Base-by-base conservation (phyloP, 2,797 vertebrate species). In the Coregonus sp. region DNA sequence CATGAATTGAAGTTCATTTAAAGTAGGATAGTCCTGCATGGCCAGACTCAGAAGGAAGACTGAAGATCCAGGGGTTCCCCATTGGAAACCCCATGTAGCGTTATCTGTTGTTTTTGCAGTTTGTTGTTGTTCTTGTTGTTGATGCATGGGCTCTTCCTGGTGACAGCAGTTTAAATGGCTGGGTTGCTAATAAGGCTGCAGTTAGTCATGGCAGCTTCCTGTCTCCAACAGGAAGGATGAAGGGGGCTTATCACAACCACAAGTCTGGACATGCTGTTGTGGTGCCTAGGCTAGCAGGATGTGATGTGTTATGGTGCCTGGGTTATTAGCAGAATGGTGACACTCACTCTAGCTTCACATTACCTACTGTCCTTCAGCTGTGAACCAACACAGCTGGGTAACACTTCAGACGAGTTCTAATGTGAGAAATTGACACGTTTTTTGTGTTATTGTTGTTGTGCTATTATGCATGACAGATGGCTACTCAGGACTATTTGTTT, bases 221-320 rank as follows among this genome's bases (percentile, higher is more conserved):
- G 29, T 73, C 51, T 31, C 29, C 25, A 37, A 37, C 66, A 68
- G 66, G 66, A 68, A 68, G 66, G 66, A 35, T 68, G 56, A 59
- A 15, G 31, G 16, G 66, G 29, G 12, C 25, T 68, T 68, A 18
- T 68, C 66, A 16, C 4, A 33, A 35, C 29, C 29, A 68, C 33
- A 68, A 16, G 14, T 15, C 66, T 68, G 31, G 66, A 68, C 40
- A 47, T 7, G 33, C 15, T 68, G 66, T 68, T 68, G 31, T 68
- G 66, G 15, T 68, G 15, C 31, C 66, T 16, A 2, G 33, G 66
- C 33, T 65, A 67, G 12, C 31, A 67, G 66, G 29, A 67, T 33
- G 31, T 25, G 59, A 63, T 67, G 66, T 16, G 56, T 59, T 59
- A n/a, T 59, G 66, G 66, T 67, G 65, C 65, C 29, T 67, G 1